Evolutionary conservation across 2,113 vertebrate species (phyloP).

Genomic region (Amia ocellicauda): DNA sequence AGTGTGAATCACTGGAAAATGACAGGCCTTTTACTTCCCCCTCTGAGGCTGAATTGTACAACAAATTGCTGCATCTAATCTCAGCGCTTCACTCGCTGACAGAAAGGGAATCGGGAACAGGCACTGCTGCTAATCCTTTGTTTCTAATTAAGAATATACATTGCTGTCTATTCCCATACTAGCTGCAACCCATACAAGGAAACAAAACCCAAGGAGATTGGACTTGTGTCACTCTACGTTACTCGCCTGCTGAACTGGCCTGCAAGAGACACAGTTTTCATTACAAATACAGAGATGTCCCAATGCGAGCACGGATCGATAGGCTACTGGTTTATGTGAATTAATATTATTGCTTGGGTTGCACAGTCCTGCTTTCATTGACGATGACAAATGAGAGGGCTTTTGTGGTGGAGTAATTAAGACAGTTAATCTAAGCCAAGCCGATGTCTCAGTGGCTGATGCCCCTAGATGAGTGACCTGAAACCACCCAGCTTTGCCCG

Average conservation of each 20-base stretch:
- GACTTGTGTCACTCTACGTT: conserved; percentile 56
- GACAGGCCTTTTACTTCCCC: not conserved
- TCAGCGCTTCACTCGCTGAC: not conserved
- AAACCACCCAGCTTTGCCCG: not conserved
- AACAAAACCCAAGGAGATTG: not conserved
- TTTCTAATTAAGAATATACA: not conserved
- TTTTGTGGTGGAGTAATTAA: conserved; percentile 63
- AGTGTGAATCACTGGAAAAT: not conserved
- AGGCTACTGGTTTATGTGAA: conserved; percentile 55
- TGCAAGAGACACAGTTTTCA: conserved; percentile 29
- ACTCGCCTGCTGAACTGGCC: conserved; percentile 55
- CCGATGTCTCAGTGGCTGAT: conserved; percentile 48
- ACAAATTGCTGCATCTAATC: not conserved
- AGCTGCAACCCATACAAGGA: not conserved
- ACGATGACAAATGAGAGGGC: conserved; percentile 57
- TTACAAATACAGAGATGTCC: conserved; percentile 42
- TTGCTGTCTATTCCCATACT: not conserved
- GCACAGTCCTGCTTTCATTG: conserved; percentile 55
- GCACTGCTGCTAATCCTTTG: not conserved
- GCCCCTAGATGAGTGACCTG: conserved; percentile 30
- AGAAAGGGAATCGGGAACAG: not conserved
- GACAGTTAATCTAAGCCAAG: conserved; percentile 56
- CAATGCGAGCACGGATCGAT: conserved; percentile 56
- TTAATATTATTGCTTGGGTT: conserved; percentile 55
- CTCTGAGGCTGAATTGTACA: not conserved